Conservation (phyloP, 2,797 vertebrate species). For the Platyrinchus mystaceus region DNA sequence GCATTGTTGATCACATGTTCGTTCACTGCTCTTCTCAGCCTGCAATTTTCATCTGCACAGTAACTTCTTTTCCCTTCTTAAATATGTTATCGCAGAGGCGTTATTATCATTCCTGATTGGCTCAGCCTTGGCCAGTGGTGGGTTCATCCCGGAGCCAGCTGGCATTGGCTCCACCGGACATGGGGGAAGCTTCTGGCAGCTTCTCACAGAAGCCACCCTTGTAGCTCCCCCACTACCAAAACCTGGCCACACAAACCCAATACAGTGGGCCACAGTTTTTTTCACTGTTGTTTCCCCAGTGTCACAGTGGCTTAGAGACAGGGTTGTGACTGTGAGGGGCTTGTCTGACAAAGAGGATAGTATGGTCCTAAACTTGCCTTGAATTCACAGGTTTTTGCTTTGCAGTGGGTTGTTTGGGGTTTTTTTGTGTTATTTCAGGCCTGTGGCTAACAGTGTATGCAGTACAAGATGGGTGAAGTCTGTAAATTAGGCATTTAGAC, state of each 20-base stretch:
- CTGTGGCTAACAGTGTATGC: not conserved
- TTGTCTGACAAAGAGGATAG: not conserved
- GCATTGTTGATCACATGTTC: not conserved
- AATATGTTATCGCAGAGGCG: not conserved
- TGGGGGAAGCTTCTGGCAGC: not conserved
- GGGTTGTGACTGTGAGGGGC: not conserved
- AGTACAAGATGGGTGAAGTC: not conserved
- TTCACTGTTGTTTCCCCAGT: not conserved
- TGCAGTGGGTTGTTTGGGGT: not conserved
- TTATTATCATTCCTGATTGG: not conserved
- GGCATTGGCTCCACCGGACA: not conserved
- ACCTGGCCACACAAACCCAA: not conserved
- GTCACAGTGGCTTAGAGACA: not conserved
- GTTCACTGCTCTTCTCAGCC: not conserved
- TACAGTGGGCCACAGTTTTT: fast-evolving
- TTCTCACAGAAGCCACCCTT: not conserved
- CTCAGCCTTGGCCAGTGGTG: not conserved
- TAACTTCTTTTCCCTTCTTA: not conserved
- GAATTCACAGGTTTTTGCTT: not conserved
- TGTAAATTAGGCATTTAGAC: not conserved
- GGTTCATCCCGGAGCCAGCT: not conserved
- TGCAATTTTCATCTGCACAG: not conserved
- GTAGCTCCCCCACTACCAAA: not conserved
- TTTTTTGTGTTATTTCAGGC: not conserved
- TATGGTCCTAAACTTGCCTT: not conserved